Base-by-base conservation (phyloP, 1,140 invertebrate species). In the Drosophila tropicalis region DNA sequence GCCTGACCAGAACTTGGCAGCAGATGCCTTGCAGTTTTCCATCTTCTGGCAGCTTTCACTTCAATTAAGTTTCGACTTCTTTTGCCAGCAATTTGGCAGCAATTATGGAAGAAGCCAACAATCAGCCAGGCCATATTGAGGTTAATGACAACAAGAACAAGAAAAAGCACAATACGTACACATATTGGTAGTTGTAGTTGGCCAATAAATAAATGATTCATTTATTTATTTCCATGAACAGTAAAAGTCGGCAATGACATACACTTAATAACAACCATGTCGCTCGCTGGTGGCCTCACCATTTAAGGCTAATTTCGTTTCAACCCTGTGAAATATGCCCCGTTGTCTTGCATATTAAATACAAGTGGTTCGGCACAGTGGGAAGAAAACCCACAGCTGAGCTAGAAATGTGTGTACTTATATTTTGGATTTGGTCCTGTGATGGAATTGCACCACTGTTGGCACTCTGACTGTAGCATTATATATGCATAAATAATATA, bases 271-370 rank as follows among this genome's bases (percentile, higher is more conserved):
- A 76, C 63, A 86, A 73, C 63, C 76, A 80, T 64, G 62, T 70
- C 79, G 58, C 64, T 72, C 64, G 32, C 5, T 72, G 65, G 65
- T 36, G 72, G 64, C 64, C 40, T 73, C 17, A 82, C 83, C 79
- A 83, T 80, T 87, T 83, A 77, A 79, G 76, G 79, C 72, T 80
- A 87, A 87, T 83, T 87, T 87, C 65, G 79, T 80, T 79, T 71
- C 63, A 62, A 51, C 44, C 72, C 71, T 72, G 56, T 76, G 65
- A 87, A 87, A 79, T 87, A 83, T 80, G 78, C 68, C 25, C 41
- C 62, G 47, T 55, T 36, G 72, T 32, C 83, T 79, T 73, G 79
- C 70, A 83, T 87, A 77, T 87, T 89, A 72, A 87, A 87, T 76
- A 70, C 10, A 12, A 51, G 17, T 47, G 70, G 29, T 41, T 25